Conservation (phyloP, 2,888 invertebrate genomes). For the Yponomeuta cagnagella region DNA sequence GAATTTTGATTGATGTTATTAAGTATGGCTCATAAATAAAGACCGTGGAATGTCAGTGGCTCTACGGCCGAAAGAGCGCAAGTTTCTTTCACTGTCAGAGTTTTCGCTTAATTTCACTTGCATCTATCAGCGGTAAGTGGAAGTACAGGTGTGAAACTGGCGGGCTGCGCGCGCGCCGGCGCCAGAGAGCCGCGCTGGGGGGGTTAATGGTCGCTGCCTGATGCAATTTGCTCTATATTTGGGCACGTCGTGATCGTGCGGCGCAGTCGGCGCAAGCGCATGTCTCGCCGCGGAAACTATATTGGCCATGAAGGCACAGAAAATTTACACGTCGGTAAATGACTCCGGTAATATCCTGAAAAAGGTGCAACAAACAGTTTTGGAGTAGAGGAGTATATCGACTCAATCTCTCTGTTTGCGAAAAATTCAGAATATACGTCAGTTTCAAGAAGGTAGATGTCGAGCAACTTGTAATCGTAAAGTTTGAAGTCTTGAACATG, state of each 20-base stretch:
- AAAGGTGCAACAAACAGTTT: too few relatives aligned
- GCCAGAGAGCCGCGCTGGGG: conserved; percentile 14
- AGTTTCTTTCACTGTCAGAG: background rate
- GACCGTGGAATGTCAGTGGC: too few relatives aligned
- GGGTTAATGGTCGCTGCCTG: conserved; percentile 29
- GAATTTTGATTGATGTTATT: conserved; percentile 7
- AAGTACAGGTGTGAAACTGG: background rate
- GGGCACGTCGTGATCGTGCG: conserved; percentile 24
- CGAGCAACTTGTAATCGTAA: too few relatives aligned
- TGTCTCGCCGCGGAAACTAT: background rate
- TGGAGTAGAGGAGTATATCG: too few relatives aligned
- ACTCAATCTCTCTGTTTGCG: too few relatives aligned
- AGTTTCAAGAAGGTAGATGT: too few relatives aligned
- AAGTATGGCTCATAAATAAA: background rate
- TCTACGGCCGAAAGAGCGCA: too few relatives aligned
- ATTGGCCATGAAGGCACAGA: background rate
- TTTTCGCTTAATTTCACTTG: background rate
- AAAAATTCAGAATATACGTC: too few relatives aligned
- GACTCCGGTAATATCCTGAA: too few relatives aligned
- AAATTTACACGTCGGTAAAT: too few relatives aligned
- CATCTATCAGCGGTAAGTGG: background rate
- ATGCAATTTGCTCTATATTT: conserved; percentile 47
- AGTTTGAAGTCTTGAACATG: too few relatives aligned
- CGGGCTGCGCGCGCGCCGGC: background rate
- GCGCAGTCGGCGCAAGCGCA: background rate